Conservation (phyloP, 1,140 invertebrate species). For the Contarinia nasturtii region DNA sequence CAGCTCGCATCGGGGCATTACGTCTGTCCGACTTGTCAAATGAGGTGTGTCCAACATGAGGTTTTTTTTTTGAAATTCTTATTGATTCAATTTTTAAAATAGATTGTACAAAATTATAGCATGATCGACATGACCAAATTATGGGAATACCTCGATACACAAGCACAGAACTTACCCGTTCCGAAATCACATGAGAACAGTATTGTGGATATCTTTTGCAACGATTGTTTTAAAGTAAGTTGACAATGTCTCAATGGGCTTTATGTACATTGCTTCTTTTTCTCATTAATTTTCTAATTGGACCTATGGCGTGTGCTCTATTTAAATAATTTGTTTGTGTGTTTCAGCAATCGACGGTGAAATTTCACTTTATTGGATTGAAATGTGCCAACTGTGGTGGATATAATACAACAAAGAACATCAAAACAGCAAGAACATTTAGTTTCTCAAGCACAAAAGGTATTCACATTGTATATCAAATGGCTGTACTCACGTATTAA, state of each 20-base stretch:
- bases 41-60: too few species aligned
- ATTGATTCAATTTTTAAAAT: too few species aligned
- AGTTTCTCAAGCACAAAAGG: slow-evolving; percentile 6
- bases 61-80: too few species aligned
- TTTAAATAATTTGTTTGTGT: slow-evolving; percentile 10
- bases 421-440: slow-evolving; percentile 18
- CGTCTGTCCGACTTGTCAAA: slow-evolving; percentile 70
- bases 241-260: background rate
- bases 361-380: slow-evolving; percentile 67
- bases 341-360: slow-evolving; percentile 51
- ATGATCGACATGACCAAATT: slow-evolving; percentile 65
- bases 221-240: slow-evolving; percentile 69
- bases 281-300: too few species aligned
- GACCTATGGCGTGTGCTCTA: slow-evolving; percentile 5
- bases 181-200: slow-evolving; percentile 60
- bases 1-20: slow-evolving; percentile 45
- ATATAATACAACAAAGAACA: slow-evolving; percentile 60
- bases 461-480: background rate
- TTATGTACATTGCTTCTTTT: background rate
- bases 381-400: slow-evolving; percentile 69
- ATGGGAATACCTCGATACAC: slow-evolving; percentile 63
- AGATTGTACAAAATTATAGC: too few species aligned
- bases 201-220: slow-evolving; percentile 62
- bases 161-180: slow-evolving; percentile 61
- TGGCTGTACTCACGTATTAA: background rate